These are phyloP conservation scores for Ditula angustiorana DNA, from an alignment of 2,888 invertebrate genomes.

Conservation along the genomic window DNA sequence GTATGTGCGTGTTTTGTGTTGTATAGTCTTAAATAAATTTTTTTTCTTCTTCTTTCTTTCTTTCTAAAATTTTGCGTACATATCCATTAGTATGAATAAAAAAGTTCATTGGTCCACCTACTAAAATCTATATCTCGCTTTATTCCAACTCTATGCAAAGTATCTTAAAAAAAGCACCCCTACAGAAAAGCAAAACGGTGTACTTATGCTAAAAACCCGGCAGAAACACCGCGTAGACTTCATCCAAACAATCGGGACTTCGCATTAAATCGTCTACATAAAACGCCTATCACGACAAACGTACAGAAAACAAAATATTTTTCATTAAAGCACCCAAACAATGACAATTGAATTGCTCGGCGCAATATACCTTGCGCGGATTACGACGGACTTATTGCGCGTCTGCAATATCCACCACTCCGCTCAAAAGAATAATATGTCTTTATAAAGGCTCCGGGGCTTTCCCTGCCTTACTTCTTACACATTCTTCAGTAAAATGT, in stretches of 20 bases:
- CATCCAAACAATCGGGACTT: not conserved
- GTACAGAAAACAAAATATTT: conserved; percentile 75
- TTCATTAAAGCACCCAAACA: conserved; percentile 81
- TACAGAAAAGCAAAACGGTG: conserved; percentile 14
- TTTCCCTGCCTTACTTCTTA: conserved; percentile 79
- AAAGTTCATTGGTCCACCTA: no score
- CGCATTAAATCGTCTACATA: conserved; percentile 9
- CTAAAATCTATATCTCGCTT: no score
- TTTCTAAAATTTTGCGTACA: no score
- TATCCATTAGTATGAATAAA: no score
- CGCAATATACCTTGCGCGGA: conserved; percentile 71
- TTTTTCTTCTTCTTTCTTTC: no score
- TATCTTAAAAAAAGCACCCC: not conserved
- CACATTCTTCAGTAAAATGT: conserved; percentile 83
- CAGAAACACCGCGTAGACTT: not conserved
- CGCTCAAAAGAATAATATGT: conserved; percentile 84
- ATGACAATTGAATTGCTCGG: conserved; percentile 75
- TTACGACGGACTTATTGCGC: conserved; percentile 77
- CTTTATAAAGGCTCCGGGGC: conserved; percentile 82
- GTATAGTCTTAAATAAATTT: no score
- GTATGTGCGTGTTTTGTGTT: no score
- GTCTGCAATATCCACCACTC: conserved; percentile 70
- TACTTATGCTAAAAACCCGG: conserved; percentile 28
- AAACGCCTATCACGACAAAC: conserved; percentile 44
- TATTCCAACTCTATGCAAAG: not conserved